These are phyloP conservation scores for Tachypleus tridentatus DNA, from an alignment of 1,140 invertebrate genomes.

Conservation along the genomic window DNA sequence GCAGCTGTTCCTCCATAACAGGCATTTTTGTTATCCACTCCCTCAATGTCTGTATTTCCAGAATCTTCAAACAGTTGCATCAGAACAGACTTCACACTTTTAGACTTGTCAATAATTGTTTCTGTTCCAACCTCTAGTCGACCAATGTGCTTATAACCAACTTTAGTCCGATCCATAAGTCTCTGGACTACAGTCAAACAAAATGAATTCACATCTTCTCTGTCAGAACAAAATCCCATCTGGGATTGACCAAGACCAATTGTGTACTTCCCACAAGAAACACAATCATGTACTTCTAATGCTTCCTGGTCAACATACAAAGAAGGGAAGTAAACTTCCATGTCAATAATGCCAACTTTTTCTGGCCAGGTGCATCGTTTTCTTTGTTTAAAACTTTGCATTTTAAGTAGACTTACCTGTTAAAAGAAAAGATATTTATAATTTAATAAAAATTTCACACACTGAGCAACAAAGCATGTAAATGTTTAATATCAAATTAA, in stretches of 20 bases:
- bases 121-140: conserved; percentile 96
- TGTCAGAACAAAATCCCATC: conserved; percentile 97
- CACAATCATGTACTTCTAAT: conserved; percentile 76
- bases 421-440: too few relatives aligned
- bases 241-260: conserved; percentile 84
- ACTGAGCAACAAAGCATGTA: too few relatives aligned
- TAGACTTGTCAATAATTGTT: conserved; percentile 96
- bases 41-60: conserved; percentile 86
- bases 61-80: conserved; percentile 85
- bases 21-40: conserved; percentile 93
- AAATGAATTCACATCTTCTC: conserved; percentile 93
- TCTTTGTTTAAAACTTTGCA: background rate
- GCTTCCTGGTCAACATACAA: conserved; percentile 87
- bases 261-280: conserved; percentile 83
- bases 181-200: conserved; percentile 83
- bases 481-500: too few relatives aligned
- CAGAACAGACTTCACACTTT: conserved; percentile 90
- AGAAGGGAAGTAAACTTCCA: conserved; percentile 86
- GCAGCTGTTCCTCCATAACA: conserved; percentile 98
- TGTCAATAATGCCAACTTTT: conserved; percentile 82
- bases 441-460: too few relatives aligned
- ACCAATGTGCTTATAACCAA: conserved; percentile 63
- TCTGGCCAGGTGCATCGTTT: conserved; percentile 49
- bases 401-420: too few relatives aligned
- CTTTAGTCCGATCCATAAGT: conserved; percentile 57